These are phyloP conservation scores for Lophotis ruficrista DNA, from an alignment of 2,113 vertebrate genomes.

Conservation along the genomic window DNA sequence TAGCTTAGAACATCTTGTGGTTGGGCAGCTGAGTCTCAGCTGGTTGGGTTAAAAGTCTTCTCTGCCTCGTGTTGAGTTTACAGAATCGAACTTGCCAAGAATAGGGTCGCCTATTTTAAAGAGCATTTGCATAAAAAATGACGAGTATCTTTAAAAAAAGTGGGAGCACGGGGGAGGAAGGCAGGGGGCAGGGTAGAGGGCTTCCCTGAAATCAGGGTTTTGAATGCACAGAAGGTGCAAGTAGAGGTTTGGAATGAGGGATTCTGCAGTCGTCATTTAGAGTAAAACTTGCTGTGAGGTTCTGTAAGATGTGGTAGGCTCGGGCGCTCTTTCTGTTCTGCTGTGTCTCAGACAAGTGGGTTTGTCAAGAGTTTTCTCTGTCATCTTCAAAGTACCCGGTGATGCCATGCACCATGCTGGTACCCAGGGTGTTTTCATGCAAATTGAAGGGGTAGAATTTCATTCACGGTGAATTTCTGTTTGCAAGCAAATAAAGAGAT, in stretches of 20 bases:
- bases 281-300: background rate
- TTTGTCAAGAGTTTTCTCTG: background rate
- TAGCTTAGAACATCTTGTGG: background rate
- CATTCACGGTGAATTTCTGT: slow-evolving; percentile 17
- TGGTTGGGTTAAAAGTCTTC: background rate
- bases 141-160: background rate
- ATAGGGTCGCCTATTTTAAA: background rate
- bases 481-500: slow-evolving; percentile 34
- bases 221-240: background rate
- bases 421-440: slow-evolving; percentile 19
- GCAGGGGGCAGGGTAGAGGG: background rate
- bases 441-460: slow-evolving; percentile 19
- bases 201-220: background rate
- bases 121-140: background rate
- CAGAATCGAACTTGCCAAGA: background rate
- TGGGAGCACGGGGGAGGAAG: no score
- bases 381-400: background rate
- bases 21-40: background rate
- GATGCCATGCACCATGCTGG: slow-evolving; percentile 18
- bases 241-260: background rate
- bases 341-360: background rate
- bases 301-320: background rate
- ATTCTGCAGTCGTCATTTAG: background rate
- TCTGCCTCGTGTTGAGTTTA: background rate
- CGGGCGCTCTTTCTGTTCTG: background rate